phyloP scores from a whole-genome alignment of 2,797 vertebrate genomes.

The Crotalus adamanteus region DNA sequence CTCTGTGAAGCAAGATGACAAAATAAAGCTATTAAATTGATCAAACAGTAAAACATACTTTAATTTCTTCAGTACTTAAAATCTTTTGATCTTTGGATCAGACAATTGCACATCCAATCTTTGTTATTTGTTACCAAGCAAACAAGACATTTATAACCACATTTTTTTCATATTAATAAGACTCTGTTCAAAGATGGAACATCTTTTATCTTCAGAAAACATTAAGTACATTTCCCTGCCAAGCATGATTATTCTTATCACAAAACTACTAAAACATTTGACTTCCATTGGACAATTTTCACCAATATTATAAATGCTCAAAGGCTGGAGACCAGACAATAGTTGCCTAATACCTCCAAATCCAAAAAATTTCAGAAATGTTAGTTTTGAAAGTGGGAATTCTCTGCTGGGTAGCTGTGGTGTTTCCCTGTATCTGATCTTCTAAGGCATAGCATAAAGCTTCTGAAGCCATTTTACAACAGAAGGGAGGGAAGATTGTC shows the following conservation, averaged over 20 bases:
- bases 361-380: background rate
- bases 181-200: background rate
- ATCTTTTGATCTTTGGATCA: background rate
- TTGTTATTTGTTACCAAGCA: background rate
- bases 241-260: background rate
- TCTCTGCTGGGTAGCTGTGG: background rate
- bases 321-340: background rate
- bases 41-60: background rate
- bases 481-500: background rate
- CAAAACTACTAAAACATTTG: background rate
- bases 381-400: background rate
- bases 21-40: background rate
- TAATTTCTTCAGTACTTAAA: background rate
- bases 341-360: background rate
- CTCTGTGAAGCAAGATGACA: background rate
- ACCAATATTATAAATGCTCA: background rate
- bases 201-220: background rate
- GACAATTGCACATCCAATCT: background rate
- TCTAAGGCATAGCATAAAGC: background rate
- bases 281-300: background rate
- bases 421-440: background rate
- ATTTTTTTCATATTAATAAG: background rate
- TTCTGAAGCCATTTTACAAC: too few relatives aligned
- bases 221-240: background rate
- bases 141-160: background rate